Percentiles rank a stretch among this genome's conserved stretches.
Evolutionary conservation across 2,888 invertebrate species (phyloP).

Genomic region (Halictus ligatus): DNA sequence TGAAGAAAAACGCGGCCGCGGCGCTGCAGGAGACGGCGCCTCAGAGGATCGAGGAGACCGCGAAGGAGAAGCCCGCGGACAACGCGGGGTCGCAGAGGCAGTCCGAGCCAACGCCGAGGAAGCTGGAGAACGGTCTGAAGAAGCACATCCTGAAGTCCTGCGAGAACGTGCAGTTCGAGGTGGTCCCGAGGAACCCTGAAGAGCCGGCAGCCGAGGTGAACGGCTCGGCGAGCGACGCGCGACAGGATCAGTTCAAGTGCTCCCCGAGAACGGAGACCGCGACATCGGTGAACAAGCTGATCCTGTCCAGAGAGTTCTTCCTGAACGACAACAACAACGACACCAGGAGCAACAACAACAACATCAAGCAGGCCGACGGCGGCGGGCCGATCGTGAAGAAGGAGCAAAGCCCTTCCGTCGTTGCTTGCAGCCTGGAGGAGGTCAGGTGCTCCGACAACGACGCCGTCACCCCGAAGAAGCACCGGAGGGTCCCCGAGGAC

Average conservation of each 20-base stretch:
- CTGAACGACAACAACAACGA: conserved; percentile 63
- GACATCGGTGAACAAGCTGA: conserved; percentile 9
- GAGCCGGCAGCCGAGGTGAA: conserved; percentile 38
- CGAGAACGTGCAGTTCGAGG: conserved; percentile 60
- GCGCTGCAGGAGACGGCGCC: conserved; percentile 66
- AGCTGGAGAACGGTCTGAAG: conserved; percentile 75
- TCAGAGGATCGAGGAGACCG: conserved; percentile 55
- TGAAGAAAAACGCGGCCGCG: conserved; percentile 81
- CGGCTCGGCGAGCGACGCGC: not conserved
- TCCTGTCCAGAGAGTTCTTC: conserved; percentile 43
- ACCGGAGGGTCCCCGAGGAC: conserved; percentile 39
- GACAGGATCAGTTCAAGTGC: conserved; percentile 8
- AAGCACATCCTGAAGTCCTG: conserved; percentile 76
- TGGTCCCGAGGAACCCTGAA: conserved; percentile 15
- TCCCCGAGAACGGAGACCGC: not conserved
- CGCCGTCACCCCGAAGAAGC: conserved; percentile 24
- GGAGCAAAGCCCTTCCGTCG: conserved; percentile 31
- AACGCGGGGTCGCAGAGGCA: conserved; percentile 42
- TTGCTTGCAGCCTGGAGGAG: conserved; percentile 21
- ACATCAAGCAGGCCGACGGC: conserved; percentile 37
- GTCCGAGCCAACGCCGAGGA: conserved; percentile 61
- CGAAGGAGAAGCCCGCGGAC: conserved; percentile 71
- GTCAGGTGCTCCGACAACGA: conserved; percentile 21
- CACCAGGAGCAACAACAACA: conserved; percentile 62
- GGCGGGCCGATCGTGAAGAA: conserved; percentile 46